Percentiles rank a stretch among this genome's conserved stretches.
These are phyloP conservation scores for Hippocampus barbouri DNA, from an alignment of 2,113 vertebrate species.

Conservation along the genomic window DNA sequence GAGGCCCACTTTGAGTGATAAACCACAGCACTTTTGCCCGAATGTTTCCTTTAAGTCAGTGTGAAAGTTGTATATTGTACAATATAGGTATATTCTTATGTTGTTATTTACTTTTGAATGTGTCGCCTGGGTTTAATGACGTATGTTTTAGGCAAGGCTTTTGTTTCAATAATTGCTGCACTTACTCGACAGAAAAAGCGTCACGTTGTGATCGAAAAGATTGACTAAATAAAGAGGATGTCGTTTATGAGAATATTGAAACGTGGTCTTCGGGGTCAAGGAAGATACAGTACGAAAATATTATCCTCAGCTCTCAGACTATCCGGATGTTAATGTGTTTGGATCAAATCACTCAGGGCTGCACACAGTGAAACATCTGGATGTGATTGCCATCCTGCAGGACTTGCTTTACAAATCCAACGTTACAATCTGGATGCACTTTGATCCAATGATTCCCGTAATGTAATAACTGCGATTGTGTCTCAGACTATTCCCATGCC, in stretches of 20 bases:
- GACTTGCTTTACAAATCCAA: neutral
- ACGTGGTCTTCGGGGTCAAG: neutral
- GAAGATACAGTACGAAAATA: neutral
- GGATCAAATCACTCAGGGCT: neutral
- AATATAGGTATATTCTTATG: neutral
- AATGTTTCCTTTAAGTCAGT: too few species aligned
- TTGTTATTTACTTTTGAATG: too few species aligned
- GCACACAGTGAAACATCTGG: neutral
- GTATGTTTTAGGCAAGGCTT: neutral
- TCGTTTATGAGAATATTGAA: neutral
- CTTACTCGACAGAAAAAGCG: neutral
- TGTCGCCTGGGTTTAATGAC: neutral
- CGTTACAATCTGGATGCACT: neutral
- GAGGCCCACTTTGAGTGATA: conserved; percentile 4
- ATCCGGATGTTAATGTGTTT: neutral
- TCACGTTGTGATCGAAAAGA: neutral
- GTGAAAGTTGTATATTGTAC: neutral
- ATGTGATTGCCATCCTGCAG: neutral
- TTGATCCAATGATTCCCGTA: neutral
- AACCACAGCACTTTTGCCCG: neutral
- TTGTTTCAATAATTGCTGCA: neutral
- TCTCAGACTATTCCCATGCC: neutral
- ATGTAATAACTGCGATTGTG: neutral
- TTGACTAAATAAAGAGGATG: neutral
- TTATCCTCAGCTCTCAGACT: neutral